Base-by-base conservation (phyloP, 2,888 invertebrate genomes). In the Lasioglossum leucozonium region DNA sequence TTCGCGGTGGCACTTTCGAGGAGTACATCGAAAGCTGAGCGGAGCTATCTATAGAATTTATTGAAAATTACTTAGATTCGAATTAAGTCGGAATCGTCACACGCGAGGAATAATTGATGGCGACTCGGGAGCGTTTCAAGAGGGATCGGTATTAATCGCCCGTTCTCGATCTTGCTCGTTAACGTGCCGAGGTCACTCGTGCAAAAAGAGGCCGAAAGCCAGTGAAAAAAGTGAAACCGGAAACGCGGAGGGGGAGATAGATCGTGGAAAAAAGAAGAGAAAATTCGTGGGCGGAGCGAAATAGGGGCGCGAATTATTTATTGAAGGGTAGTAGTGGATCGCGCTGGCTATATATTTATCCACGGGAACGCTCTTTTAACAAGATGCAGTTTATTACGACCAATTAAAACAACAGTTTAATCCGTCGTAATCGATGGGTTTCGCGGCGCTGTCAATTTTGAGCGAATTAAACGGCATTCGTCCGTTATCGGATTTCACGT, bases 221-320 rank as follows among this genome's bases (percentile, higher is more conserved):
- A 51, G 8, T 4, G n/a, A 4, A 26, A 58, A 58, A 16, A 58
- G n/a, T 11, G n/a, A 22, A n/a, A 55, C 55, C n/a, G 55, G n/a
- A 58, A 26, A 65, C 71, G 22, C 22, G n/a, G 18, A 2, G 65
- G 16, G 26, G 18, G 26, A 34, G 30, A 22, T 2, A 26, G 30
- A 47, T 34, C 34, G 34, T 1, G 34, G 34, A 34, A 34, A 34
- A 34, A 34, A 34, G 34, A 34, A 34, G 18, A 67, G 34, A 30
- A 16, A 62, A 1, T 26, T 34, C 22, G 44, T 72, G 72, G 77
- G 26, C 6, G 69, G 62, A 26, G 37, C 55, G 37, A 62, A 42
- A 81, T 71, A 51, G 72, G 40, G 37, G 44, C 13, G 72, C 51
- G 37, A 26, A 82, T 84, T 82, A 75, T 78, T 84, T 78, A 84